Evolutionary conservation across 2,113 vertebrate species (phyloP), one percentile per base, ranked within the genome.

Genomic region (Paramisgurnus dabryanus): DNA sequence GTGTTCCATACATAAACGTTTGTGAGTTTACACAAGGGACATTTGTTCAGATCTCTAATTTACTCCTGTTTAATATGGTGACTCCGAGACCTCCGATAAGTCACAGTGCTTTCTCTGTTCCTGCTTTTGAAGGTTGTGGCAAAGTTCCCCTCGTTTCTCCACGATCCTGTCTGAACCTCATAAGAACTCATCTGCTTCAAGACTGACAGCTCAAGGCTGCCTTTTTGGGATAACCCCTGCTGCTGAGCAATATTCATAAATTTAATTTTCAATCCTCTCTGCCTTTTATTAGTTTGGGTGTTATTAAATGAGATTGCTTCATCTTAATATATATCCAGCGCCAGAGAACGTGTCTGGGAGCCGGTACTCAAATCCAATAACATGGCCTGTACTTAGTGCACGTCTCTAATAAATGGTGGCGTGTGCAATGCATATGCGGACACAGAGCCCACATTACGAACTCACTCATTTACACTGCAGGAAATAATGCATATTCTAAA

Each of bases 221-320:
- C 90, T 94, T 95, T 97, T 91, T 94, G 82, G 84, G 93, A 94
- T 95, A 93, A 93, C 95, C 95, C 94, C 95, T 94, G 91, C 94
- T 93, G 90, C 95, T 91, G 91, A 94, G 95, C 95, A 97, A 97
- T 98, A 98, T 97, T 98, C 96, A 97, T 96, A 97, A 97, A 98
- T 98, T 95, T 94, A 97, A 98, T 98, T 98, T 96, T 90, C 94
- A 96, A 95, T 95, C 95, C 94, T 94, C 95, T 93, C 94, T 96
- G 81, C 92, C 96, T 96, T 97, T 98, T 99, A 99, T 99, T 98
- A 98, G 95, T 98, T 98, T 97, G 93, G 95, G 91, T 97, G 95
- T 98, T 99, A 99, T 99, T 98, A 99, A 99, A 98, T 96, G 95
- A 97, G 96, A 97, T 96, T 97, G 95, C 97, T 98, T 97, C 96